phyloP scores from a whole-genome alignment of 2,888 invertebrate genomes.

The Agapetus fuscipes region DNA sequence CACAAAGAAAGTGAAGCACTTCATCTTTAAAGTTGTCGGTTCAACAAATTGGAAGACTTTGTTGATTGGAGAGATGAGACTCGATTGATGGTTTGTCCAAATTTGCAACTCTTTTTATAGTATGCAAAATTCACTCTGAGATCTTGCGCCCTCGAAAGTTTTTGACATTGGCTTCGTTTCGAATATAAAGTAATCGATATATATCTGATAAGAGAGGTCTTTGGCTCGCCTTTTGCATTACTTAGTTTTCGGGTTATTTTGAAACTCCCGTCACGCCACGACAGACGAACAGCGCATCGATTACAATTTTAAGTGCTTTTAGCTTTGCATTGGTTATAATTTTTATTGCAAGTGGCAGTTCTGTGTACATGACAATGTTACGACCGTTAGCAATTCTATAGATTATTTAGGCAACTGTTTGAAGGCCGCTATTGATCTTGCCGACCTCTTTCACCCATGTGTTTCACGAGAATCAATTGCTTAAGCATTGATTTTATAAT shows the following conservation, averaged over 20 bases:
- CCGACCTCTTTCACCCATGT: too few relatives aligned
- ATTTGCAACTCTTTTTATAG: conserved; percentile 7
- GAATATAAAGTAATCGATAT: conserved; percentile 11
- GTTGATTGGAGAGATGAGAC: background rate
- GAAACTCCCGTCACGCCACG: background rate
- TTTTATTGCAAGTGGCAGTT: too few relatives aligned
- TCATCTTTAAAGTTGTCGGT: conserved; percentile 11
- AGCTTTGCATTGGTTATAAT: background rate
- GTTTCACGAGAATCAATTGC: too few relatives aligned
- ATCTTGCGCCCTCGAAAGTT: background rate
- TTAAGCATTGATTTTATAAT: too few relatives aligned
- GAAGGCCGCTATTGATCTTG: too few relatives aligned
- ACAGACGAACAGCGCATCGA: background rate
- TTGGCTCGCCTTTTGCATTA: conserved; percentile 4
- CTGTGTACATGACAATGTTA: too few relatives aligned
- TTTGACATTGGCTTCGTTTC: background rate
- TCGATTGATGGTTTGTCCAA: conserved; percentile 7
- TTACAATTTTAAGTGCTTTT: background rate
- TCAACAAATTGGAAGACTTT: background rate
- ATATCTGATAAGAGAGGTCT: conserved; percentile 6
- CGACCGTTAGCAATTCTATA: too few relatives aligned
- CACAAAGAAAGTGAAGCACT: conserved; percentile 9
- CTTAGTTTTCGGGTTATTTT: background rate
- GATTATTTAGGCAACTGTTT: too few relatives aligned
- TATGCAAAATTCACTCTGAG: conserved; percentile 1